Evolutionary conservation across 1,140 invertebrate genomes (phyloP).

Genomic region (Zaprionus kolodkinae): DNA sequence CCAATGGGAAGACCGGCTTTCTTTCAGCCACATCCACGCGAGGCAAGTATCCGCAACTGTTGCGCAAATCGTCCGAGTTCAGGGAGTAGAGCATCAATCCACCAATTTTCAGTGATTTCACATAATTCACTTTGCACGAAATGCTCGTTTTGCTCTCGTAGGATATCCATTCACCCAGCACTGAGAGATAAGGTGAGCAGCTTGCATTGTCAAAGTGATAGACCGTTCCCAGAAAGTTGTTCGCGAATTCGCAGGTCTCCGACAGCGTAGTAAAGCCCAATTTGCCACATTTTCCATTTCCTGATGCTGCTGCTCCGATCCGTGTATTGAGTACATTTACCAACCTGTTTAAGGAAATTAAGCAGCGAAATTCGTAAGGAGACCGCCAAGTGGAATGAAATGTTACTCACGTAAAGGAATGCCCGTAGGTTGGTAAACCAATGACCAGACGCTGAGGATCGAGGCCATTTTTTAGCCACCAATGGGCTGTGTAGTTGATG

Average conservation of each 20-base stretch:
- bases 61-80: conserved; percentile 89
- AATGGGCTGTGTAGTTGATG: conserved; percentile 92
- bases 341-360: conserved; percentile 84
- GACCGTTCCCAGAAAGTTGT: conserved; percentile 84
- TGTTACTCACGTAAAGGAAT: conserved; percentile 88
- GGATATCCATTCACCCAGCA: conserved; percentile 93
- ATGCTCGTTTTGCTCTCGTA: conserved; percentile 93
- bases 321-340: conserved; percentile 88
- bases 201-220: conserved; percentile 88
- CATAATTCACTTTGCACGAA: conserved; percentile 89
- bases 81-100: conserved; percentile 92
- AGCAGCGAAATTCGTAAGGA: background rate
- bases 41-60: conserved; percentile 44
- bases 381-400: background rate
- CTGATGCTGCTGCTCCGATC: conserved; percentile 89
- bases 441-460: conserved; percentile 93
- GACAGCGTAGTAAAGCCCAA: conserved; percentile 90
- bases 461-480: conserved; percentile 92
- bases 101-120: conserved; percentile 87
- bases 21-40: background rate
- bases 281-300: conserved; percentile 87
- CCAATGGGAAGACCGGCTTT: conserved; percentile 53
- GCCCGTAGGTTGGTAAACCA: conserved; percentile 96
- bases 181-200: conserved; percentile 91
- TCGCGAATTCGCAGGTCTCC: conserved; percentile 89